Evolutionary conservation across 2,888 invertebrate genomes (phyloP).

Genomic region (Chymomyza fuscimana): DNA sequence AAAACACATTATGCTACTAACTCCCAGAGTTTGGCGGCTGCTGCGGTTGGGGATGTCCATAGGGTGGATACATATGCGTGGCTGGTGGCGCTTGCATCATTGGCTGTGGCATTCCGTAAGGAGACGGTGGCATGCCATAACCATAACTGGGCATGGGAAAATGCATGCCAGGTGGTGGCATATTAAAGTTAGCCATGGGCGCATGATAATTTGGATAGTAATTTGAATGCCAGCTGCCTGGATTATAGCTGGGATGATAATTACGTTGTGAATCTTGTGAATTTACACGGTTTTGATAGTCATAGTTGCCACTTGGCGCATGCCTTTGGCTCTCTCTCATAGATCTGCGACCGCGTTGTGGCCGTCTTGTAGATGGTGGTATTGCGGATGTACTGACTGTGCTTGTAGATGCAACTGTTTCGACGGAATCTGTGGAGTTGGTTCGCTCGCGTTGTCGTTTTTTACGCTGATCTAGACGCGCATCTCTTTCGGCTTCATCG

Average conservation of each 20-base stretch:
- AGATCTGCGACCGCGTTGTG: conserved; percentile 48
- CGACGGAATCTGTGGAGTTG: conserved; percentile 54
- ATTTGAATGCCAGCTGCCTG: conserved; percentile 77
- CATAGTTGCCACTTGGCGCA: conserved; percentile 13
- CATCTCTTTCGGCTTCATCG: conserved; percentile 89
- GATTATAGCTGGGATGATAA: conserved; percentile 67
- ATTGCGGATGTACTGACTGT: conserved; percentile 12
- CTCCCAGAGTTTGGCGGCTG: conserved; percentile 35
- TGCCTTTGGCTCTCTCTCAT: conserved; percentile 38
- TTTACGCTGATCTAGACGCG: conserved; percentile 78
- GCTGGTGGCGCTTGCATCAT: conserved; percentile 36
- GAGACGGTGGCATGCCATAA: conserved; percentile 42
- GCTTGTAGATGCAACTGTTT: conserved; percentile 29
- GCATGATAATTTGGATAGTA: conserved; percentile 67
- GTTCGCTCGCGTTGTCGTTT: conserved; percentile 65
- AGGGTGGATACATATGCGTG: conserved; percentile 35
- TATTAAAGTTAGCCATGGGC: conserved; percentile 53
- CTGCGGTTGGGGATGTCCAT: conserved; percentile 25
- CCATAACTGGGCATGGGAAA: conserved; percentile 48
- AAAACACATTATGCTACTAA: conserved; percentile 6
- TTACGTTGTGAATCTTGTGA: conserved; percentile 44
- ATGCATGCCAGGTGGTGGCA: conserved; percentile 45
- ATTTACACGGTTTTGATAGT: conserved; percentile 27
- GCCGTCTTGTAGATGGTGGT: conserved; percentile 24
- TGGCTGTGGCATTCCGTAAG: conserved; percentile 23